Conservation (phyloP, 2,888 invertebrate genomes). For the Volucella inflata region DNA sequence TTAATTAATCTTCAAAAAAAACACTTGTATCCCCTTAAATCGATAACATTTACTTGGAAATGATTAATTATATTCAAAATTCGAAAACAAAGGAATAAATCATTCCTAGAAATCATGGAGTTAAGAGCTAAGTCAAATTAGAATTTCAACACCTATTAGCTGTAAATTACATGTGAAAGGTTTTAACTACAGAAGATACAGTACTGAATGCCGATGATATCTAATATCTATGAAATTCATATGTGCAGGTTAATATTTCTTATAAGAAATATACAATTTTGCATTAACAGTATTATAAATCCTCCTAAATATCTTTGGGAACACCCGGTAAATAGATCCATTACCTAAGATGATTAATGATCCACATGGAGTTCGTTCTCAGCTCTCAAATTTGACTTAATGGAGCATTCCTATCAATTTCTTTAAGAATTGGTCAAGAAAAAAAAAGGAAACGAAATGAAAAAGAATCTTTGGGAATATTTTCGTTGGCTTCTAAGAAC, state of each 20-base stretch:
- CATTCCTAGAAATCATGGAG: conserved; percentile 1
- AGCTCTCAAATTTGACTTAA: too few species aligned
- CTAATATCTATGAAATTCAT: not conserved
- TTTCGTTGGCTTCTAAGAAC: conserved; percentile 20
- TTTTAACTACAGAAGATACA: conserved; percentile 34
- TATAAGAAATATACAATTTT: too few species aligned
- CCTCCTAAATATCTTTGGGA: too few species aligned
- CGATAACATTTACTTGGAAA: not conserved
- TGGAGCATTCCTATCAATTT: too few species aligned
- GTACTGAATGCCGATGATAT: not conserved
- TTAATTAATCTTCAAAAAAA: conserved; percentile 16
- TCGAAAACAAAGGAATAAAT: conserved; percentile 27
- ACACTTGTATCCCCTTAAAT: conserved; percentile 7
- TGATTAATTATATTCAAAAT: conserved; percentile 50
- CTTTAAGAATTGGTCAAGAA: too few species aligned
- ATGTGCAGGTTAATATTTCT: too few species aligned
- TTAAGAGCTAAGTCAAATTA: conserved; percentile 21
- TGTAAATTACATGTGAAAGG: conserved; percentile 48
- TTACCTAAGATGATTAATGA: not conserved
- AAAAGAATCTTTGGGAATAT: not conserved
- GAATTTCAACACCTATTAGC: conserved; percentile 38
- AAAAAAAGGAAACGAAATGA: not conserved
- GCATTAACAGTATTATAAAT: too few species aligned
- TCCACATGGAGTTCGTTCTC: not conserved
- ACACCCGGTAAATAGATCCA: not conserved